A percentile compares a stretch with the other conserved stretches of the same genome.
Conservation (phyloP, 53 echinoderm and acorn worm genomes). For the Apostichopus leukothele region DNA sequence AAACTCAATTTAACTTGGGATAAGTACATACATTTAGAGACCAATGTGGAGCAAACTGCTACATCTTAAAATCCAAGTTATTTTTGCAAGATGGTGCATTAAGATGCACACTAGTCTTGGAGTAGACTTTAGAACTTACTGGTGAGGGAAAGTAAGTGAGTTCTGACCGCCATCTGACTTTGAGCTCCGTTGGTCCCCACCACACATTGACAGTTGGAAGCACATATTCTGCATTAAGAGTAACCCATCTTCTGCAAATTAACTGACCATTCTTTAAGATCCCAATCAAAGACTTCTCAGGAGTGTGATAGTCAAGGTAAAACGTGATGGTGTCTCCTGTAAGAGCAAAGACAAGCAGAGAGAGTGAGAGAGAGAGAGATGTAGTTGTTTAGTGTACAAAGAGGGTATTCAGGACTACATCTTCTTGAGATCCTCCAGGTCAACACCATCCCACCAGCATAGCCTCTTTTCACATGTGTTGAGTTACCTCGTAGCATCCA, state of each 20-base stretch:
- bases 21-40: too few relatives aligned
- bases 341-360: neutral
- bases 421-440: too few relatives aligned
- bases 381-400: too few relatives aligned
- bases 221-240: slow-evolving; percentile 60
- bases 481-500: too few relatives aligned
- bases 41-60: too few relatives aligned
- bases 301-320: slow-evolving; percentile 68
- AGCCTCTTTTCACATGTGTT: too few relatives aligned
- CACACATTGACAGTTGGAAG: slow-evolving; percentile 89
- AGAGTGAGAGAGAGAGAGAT: neutral
- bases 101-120: too few relatives aligned
- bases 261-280: slow-evolving; percentile 78
- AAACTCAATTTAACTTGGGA: too few relatives aligned
- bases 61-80: too few relatives aligned
- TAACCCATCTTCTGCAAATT: slow-evolving; percentile 77
- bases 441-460: too few relatives aligned
- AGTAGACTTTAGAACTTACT: neutral
- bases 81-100: too few relatives aligned
- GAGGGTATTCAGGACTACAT: too few relatives aligned
- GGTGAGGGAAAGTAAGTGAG: neutral
- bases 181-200: slow-evolving; percentile 94
- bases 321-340: slow-evolving; percentile 77
- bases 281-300: slow-evolving; percentile 71
- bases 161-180: slow-evolving; percentile 64